Percentiles rank a stretch among this genome's conserved stretches.
These are phyloP conservation scores for Centropus bengalensis DNA, from an alignment of 2,113 vertebrate genomes.

Conservation along the genomic window DNA sequence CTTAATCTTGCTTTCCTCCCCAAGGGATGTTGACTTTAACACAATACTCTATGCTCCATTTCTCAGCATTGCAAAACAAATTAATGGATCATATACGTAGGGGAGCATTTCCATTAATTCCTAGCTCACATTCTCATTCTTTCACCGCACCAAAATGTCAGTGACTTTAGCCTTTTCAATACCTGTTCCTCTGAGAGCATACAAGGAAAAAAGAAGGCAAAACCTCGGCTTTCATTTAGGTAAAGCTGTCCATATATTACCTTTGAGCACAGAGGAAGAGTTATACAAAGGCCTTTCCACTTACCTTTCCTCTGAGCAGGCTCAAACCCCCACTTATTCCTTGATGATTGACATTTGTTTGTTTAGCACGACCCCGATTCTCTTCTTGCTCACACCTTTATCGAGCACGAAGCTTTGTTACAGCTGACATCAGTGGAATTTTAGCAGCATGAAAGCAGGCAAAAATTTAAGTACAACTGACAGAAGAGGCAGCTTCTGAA, in stretches of 20 bases:
- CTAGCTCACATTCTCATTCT: not conserved
- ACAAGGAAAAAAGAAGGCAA: not conserved
- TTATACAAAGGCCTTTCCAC: not conserved
- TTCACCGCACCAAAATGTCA: conserved; percentile 7
- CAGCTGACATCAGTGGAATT: not conserved
- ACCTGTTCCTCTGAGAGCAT: not conserved
- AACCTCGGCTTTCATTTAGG: not conserved
- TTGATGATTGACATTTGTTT: not conserved
- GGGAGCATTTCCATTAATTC: conserved; percentile 18
- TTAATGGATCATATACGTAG: conserved; percentile 2
- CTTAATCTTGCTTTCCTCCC: not conserved
- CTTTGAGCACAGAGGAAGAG: not conserved
- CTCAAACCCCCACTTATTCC: not conserved
- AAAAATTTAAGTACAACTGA: conserved; percentile 6
- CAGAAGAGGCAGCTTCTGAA: not conserved
- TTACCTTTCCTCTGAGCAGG: not conserved
- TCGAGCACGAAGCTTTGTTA: not conserved
- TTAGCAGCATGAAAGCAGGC: conserved; percentile 12
- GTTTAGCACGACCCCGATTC: not conserved
- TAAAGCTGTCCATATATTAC: not conserved
- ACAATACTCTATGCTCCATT: not conserved
- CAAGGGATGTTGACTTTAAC: not conserved
- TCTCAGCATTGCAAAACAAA: not conserved
- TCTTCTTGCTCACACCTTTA: not conserved
- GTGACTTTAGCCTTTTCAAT: conserved; percentile 23